phyloP scores from a whole-genome alignment of 2,797 vertebrate genomes.

The Gallinago stenura region DNA sequence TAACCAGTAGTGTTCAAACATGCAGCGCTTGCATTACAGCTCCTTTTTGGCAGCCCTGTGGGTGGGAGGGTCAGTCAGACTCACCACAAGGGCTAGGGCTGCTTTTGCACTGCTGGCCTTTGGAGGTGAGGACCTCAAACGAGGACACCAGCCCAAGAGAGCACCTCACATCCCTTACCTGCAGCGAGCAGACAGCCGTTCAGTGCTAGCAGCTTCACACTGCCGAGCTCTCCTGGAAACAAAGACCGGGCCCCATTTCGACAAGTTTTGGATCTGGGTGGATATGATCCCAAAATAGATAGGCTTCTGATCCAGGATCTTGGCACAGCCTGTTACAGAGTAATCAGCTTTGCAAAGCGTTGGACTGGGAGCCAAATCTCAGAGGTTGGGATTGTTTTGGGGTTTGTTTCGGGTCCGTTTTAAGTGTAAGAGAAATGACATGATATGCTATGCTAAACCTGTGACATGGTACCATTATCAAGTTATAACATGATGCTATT shows the following conservation, averaged over 20 bases:
- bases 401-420: neutral
- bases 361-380: neutral
- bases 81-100: neutral
- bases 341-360: neutral
- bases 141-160: neutral
- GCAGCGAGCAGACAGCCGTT: accelerated
- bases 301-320: neutral
- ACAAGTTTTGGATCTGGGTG: neutral
- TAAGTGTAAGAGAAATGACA: neutral
- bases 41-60: neutral
- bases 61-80: neutral
- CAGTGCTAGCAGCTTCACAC: neutral
- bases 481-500: conserved; percentile 37
- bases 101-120: accelerated
- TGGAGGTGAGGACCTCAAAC: neutral
- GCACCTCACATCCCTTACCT: neutral
- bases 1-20: neutral
- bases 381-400: neutral
- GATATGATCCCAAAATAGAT: neutral
- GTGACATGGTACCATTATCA: conserved; percentile 51
- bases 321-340: neutral
- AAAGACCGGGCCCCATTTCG: neutral
- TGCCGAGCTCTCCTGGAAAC: neutral
- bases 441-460: neutral
- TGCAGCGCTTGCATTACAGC: neutral